Evolutionary conservation across 2,888 invertebrate genomes (phyloP).

Genomic region (Eristalis pertinax): DNA sequence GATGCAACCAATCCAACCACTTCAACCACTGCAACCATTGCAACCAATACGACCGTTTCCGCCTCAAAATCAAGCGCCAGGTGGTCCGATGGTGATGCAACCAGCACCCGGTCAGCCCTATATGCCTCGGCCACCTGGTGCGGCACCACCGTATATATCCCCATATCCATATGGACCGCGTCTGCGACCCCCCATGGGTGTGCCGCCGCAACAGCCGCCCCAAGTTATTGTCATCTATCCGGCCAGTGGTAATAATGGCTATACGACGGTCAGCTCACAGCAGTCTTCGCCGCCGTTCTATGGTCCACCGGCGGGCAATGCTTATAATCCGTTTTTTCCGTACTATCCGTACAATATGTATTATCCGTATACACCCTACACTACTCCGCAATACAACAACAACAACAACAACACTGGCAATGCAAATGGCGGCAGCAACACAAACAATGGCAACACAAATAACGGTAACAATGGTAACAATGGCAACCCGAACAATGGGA

Average conservation of each 20-base stretch:
- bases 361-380: neutral
- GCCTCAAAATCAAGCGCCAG: slow-evolving; percentile 14
- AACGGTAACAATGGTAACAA: slow-evolving; percentile 39
- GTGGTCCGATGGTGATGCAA: slow-evolving; percentile 7
- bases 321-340: slow-evolving; percentile 26
- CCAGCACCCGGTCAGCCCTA: slow-evolving; percentile 8
- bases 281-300: slow-evolving; percentile 30
- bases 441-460: slow-evolving; percentile 25
- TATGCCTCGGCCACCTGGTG: neutral
- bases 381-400: neutral
- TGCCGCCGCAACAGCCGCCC: slow-evolving; percentile 25
- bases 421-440: slow-evolving; percentile 11
- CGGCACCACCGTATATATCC: slow-evolving; percentile 2
- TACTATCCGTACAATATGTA: neutral
- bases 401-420: neutral
- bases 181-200: slow-evolving; percentile 24
- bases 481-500: slow-evolving; percentile 26
- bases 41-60: slow-evolving; percentile 27
- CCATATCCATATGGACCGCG: slow-evolving; percentile 28
- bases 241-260: slow-evolving; percentile 43
- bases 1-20: slow-evolving; percentile 28
- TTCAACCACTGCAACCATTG: slow-evolving; percentile 14
- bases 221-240: slow-evolving; percentile 60
- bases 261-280: slow-evolving; percentile 1
- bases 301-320: slow-evolving; percentile 42